Percentiles rank a stretch among this genome's conserved stretches.
phyloP scores from a whole-genome alignment of 1,140 invertebrate species.

The Atta colombica region DNA sequence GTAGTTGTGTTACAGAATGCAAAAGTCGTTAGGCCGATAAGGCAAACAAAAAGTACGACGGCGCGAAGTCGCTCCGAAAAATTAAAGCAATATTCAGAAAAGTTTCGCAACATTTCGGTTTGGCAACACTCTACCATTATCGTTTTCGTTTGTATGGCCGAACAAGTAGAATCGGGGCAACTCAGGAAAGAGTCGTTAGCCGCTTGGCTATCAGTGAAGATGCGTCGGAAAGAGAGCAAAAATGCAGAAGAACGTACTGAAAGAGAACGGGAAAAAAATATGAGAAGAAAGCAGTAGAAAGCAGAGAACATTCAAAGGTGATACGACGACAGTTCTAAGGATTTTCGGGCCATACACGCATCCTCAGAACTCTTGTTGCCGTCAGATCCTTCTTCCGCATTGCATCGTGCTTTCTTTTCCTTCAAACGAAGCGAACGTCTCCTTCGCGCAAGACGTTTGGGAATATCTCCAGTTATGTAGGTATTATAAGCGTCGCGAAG shows the following conservation, averaged over 20 bases:
- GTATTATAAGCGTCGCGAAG: conserved; percentile 81
- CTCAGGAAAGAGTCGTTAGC: conserved; percentile 69
- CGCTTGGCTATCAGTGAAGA: conserved; percentile 66
- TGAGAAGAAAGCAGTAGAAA: not conserved
- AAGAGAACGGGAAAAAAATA: not conserved
- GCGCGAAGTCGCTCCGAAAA: conserved; percentile 61
- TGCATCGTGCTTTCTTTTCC: conserved; percentile 20
- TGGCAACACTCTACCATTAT: conserved; percentile 58
- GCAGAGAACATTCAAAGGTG: conserved; percentile 67
- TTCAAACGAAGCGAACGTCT: conserved; percentile 8
- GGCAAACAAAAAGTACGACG: conserved; percentile 52
- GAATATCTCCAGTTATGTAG: conserved; percentile 76
- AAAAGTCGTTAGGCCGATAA: conserved; percentile 9
- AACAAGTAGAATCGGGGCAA: not conserved
- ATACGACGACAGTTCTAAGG: conserved; percentile 54
- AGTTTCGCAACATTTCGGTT: conserved; percentile 64
- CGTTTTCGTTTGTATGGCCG: conserved; percentile 45
- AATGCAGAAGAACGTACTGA: not conserved
- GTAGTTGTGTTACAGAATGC: not conserved
- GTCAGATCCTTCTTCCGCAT: conserved; percentile 31
- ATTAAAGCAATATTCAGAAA: conserved; percentile 70
- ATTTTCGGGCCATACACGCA: conserved; percentile 38
- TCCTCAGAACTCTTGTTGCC: conserved; percentile 19
- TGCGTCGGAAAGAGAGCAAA: conserved; percentile 57
- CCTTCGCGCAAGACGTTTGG: conserved; percentile 52